A percentile compares a stretch with the other conserved stretches of the same genome.
Evolutionary conservation across 2,797 vertebrate species (phyloP).

Genomic region (Dendrocincla fuliginosa): DNA sequence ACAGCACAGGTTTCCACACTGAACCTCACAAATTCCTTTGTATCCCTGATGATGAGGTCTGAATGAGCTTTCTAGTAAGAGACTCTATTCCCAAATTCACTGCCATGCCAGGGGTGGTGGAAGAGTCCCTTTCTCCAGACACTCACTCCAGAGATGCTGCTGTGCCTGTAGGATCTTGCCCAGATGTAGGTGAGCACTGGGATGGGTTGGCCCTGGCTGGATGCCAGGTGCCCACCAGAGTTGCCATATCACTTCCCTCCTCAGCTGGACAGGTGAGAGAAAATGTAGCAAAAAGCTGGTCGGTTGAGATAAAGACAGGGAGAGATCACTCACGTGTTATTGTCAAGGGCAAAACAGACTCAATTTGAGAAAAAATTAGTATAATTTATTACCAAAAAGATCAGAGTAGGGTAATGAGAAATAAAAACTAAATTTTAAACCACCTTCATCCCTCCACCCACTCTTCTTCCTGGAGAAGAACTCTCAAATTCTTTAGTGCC

Average conservation of each 20-base stretch:
- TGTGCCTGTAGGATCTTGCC: neutral
- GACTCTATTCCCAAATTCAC: neutral
- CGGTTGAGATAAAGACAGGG: neutral
- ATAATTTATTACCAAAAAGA: neutral
- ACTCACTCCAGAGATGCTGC: neutral
- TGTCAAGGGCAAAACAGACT: neutral
- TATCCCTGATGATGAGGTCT: neutral
- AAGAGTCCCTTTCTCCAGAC: neutral
- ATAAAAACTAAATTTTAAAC: neutral
- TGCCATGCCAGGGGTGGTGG: neutral
- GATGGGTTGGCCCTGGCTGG: neutral
- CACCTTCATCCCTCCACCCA: neutral
- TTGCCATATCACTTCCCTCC: neutral
- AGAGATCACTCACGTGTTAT: neutral
- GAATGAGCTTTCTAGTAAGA: neutral
- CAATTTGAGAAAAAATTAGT: rapidly evolving
- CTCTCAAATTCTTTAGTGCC: neutral
- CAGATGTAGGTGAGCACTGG: rapidly evolving
- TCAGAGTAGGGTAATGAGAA: neutral
- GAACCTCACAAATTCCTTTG: neutral
- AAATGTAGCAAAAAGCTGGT: neutral
- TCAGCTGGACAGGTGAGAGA: neutral
- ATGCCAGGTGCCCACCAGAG: neutral
- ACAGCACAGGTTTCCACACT: neutral
- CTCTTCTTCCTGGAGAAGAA: neutral